Conservation (phyloP, 1,140 invertebrate species). For the Brachionus asplanchnoidis region DNA sequence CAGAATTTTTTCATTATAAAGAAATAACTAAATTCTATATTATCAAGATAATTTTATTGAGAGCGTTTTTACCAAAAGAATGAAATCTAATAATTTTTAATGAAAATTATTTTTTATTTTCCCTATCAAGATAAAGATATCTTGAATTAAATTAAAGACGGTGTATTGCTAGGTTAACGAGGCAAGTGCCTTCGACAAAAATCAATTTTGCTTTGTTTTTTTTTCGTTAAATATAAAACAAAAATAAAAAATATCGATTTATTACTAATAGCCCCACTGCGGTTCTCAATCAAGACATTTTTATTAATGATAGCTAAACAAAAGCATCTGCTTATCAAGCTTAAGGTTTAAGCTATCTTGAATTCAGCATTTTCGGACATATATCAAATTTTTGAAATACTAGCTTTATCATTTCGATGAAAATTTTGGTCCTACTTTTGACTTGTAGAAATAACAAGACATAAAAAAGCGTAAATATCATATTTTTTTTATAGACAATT, state of each 20-base stretch:
- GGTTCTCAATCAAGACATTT: background rate
- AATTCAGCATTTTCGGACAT: background rate
- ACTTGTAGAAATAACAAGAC: background rate
- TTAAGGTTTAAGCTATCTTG: background rate
- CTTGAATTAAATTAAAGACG: background rate
- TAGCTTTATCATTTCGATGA: background rate
- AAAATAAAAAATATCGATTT: background rate
- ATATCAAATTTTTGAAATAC: background rate
- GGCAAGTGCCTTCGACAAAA: background rate
- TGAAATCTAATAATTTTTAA: background rate
- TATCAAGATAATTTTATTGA: background rate
- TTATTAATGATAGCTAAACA: background rate
- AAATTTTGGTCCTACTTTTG: background rate
- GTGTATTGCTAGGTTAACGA: background rate
- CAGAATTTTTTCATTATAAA: too few relatives aligned
- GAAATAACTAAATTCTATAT: too few relatives aligned
- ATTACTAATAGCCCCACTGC: background rate
- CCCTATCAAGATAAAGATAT: background rate
- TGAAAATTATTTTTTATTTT: background rate
- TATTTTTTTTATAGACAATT: background rate
- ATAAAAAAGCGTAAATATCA: background rate
- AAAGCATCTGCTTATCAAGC: background rate
- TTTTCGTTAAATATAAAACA: background rate
- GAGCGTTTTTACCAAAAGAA: background rate
- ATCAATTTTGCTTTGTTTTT: background rate